Evolutionary conservation across 2,797 vertebrate species (phyloP).

Genomic region (Pantherophis alleghaniensis): DNA sequence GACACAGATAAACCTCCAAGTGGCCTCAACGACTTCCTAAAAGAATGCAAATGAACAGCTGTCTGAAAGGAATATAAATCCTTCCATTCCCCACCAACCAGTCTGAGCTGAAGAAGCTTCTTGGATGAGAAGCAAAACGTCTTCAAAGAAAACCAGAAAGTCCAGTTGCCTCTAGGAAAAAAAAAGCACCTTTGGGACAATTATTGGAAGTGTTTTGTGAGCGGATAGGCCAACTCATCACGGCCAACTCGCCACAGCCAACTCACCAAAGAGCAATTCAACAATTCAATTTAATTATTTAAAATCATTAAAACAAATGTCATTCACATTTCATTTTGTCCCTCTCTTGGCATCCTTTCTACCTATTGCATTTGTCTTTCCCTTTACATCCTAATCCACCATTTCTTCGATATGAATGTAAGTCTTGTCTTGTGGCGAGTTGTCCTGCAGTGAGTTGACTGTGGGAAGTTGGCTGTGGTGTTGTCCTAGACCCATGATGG

Average conservation of each 20-base stretch:
- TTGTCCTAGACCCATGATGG: no score
- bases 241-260: background rate
- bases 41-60: no score
- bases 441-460: background rate
- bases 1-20: no score
- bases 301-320: background rate
- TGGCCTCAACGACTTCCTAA: no score
- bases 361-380: background rate
- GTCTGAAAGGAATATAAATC: no score
- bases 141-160: no score
- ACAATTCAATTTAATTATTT: background rate
- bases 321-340: background rate
- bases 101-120: no score
- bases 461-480: background rate
- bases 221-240: fast-evolving
- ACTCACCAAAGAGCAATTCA: background rate
- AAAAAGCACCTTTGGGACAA: no score
- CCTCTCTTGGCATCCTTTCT: background rate
- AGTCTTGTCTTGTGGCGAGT: background rate
- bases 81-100: no score
- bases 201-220: background rate
- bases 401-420: background rate
- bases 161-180: no score
- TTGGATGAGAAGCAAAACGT: no score
- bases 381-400: background rate